These are phyloP conservation scores for Drosophila navojoa DNA, from an alignment of 1,140 invertebrate genomes.

Conservation along the genomic window DNA sequence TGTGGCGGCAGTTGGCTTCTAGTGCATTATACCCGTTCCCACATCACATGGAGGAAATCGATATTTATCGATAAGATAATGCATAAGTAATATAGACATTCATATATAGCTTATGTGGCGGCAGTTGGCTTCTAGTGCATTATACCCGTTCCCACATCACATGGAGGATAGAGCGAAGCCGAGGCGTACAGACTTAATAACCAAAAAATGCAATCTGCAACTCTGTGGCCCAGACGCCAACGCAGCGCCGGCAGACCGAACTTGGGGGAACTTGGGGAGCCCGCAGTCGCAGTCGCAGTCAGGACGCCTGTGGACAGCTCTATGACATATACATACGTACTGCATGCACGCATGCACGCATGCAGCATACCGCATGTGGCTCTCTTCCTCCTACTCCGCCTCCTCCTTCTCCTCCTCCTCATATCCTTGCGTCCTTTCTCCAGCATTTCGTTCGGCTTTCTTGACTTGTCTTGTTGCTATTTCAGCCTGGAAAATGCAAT, in stretches of 20 bases:
- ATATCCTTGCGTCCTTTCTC: not conserved
- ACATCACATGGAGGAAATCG: not conserved
- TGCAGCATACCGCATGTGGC: conserved; percentile 10
- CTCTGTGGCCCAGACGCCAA: conserved; percentile 18
- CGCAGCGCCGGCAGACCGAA: not conserved
- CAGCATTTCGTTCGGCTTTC: conserved; percentile 12
- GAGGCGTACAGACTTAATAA: conserved; percentile 75
- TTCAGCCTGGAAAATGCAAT: conserved; percentile 69
- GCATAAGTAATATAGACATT: no score
- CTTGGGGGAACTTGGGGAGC: not conserved
- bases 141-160: not conserved
- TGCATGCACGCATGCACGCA: conserved; percentile 29
- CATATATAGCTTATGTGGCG: no score
- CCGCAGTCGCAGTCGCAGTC: conserved; percentile 20
- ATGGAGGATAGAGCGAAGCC: not conserved
- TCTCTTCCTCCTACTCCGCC: not conserved
- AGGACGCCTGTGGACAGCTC: conserved; percentile 26
- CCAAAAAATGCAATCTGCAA: conserved; percentile 76
- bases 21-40: not conserved
- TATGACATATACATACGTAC: conserved; percentile 64
- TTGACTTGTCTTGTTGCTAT: conserved; percentile 36
- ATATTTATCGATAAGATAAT: not conserved
- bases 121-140: no score
- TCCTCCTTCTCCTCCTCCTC: no score
- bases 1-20: no score